Evolutionary conservation across 2,888 invertebrate species (phyloP).

Genomic region (Macaria liturata): DNA sequence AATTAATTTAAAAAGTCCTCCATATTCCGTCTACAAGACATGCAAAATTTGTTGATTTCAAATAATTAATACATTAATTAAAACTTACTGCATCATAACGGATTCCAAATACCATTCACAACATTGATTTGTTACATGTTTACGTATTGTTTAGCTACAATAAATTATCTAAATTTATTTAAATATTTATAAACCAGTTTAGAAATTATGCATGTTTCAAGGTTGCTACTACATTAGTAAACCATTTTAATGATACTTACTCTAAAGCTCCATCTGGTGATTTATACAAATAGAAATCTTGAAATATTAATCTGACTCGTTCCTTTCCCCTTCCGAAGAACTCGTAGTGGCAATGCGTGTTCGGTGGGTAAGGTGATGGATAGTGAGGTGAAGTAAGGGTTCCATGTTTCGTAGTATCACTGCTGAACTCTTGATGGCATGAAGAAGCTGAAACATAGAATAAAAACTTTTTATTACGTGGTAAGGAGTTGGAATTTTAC

Average conservation of each 20-base stretch:
- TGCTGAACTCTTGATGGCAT: conserved; percentile 90
- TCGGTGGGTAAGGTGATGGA: conserved; percentile 91
- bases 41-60: too few relatives aligned
- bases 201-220: too few relatives aligned
- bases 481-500: too few relatives aligned
- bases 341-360: conserved; percentile 93
- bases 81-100: too few relatives aligned
- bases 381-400: conserved; percentile 93
- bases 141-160: too few relatives aligned
- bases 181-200: too few relatives aligned
- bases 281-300: conserved; percentile 91
- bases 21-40: too few relatives aligned
- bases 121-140: too few relatives aligned
- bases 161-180: too few relatives aligned
- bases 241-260: conserved; percentile 72
- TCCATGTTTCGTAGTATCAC: conserved; percentile 91
- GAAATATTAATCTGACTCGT: conserved; percentile 92
- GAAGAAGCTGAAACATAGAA: conserved; percentile 86
- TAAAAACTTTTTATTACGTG: neutral
- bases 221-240: neutral
- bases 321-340: conserved; percentile 94
- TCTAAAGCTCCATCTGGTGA: conserved; percentile 84
- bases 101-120: too few relatives aligned
- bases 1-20: too few relatives aligned
- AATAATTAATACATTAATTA: too few relatives aligned